Evolutionary conservation across 2,888 invertebrate species (phyloP).

Genomic region (Onchidella celtica): DNA sequence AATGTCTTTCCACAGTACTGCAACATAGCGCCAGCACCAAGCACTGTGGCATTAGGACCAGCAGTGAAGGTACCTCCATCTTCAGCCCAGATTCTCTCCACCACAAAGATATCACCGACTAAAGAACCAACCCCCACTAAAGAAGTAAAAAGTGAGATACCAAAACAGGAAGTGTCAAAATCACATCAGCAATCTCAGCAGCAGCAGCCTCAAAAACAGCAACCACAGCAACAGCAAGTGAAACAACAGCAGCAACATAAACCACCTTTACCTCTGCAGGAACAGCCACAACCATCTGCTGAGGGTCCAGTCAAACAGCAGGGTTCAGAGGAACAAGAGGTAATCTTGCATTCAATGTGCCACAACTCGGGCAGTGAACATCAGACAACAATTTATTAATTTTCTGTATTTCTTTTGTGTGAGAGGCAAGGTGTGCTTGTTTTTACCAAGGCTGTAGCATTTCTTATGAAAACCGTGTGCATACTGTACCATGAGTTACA

Average conservation of each 20-base stretch:
- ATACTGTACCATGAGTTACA: no score
- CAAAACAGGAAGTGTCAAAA: background rate
- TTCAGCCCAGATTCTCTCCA: background rate
- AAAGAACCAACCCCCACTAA: constrained; percentile 1
- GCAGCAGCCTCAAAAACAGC: constrained; percentile 13
- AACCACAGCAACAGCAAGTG: background rate
- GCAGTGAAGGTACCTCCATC: background rate
- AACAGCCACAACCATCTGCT: background rate
- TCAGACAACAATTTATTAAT: no score
- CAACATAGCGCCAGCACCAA: constrained; percentile 46
- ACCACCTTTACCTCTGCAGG: background rate
- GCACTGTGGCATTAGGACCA: background rate
- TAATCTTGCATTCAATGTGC: no score
- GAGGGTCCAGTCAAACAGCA: background rate
- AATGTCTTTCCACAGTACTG: constrained; percentile 46
- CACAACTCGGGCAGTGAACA: no score
- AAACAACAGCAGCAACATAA: background rate
- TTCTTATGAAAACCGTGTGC: no score
- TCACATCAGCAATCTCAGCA: background rate
- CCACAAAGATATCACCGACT: background rate
- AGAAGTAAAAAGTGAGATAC: background rate
- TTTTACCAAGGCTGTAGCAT: no score
- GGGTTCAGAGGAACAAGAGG: constrained; percentile 29
- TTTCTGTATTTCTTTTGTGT: no score
- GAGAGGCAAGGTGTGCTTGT: no score